phyloP scores from a whole-genome alignment of 2,113 vertebrate genomes.

The Eptesicus fuscus region DNA sequence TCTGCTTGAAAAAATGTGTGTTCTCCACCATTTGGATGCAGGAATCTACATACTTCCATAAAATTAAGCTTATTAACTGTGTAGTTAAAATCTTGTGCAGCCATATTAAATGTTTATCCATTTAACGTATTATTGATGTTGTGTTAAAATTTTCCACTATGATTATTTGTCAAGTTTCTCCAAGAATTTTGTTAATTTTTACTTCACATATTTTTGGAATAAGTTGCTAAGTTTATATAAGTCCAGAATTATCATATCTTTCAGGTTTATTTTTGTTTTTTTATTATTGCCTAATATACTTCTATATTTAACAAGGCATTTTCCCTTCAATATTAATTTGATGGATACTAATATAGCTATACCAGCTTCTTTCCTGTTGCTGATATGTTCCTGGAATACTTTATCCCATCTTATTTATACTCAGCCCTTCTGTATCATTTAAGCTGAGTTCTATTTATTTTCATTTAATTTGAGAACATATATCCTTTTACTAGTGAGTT shows the following conservation, averaged over 20 bases:
- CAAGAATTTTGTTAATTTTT: conserved; percentile 1
- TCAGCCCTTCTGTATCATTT: background rate
- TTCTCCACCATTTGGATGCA: background rate
- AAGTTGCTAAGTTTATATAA: background rate
- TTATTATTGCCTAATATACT: background rate
- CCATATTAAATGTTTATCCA: background rate
- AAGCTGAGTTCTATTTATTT: background rate
- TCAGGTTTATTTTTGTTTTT: background rate
- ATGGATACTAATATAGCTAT: background rate
- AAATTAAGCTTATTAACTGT: background rate
- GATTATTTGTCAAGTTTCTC: conserved; percentile 4
- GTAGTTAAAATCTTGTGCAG: background rate
- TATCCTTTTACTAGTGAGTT: background rate
- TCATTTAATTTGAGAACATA: background rate
- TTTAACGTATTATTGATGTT: background rate
- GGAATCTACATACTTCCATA: background rate
- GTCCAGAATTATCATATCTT: background rate
- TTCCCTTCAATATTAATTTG: background rate
- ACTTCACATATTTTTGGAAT: background rate
- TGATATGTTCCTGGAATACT: background rate
- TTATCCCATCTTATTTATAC: background rate
- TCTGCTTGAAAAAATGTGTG: background rate
- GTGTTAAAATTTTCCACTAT: background rate
- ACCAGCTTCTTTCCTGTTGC: background rate
- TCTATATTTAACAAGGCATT: background rate